phyloP scores from a whole-genome alignment of 2,113 vertebrate species.

The Psilopogon haemacephalus region DNA sequence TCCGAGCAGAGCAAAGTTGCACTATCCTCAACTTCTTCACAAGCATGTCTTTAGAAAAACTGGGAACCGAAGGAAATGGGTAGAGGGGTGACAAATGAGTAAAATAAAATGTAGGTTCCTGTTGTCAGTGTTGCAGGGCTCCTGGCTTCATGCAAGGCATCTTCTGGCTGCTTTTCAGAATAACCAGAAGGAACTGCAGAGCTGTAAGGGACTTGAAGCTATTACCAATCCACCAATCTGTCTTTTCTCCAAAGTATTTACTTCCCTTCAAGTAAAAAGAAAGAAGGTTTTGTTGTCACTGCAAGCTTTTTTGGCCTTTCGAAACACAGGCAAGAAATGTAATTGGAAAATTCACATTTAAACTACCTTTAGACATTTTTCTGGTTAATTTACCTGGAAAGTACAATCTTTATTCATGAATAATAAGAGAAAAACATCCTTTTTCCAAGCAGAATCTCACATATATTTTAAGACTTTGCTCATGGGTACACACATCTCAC shows the following conservation, averaged over 20 bases:
- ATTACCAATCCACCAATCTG: not conserved
- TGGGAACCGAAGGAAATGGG: not conserved
- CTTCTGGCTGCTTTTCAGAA: constrained; percentile 6
- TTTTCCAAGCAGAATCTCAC: not conserved
- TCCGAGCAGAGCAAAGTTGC: not conserved
- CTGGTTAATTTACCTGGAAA: not conserved
- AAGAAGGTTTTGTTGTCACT: not conserved
- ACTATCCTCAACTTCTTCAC: not conserved
- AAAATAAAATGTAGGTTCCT: not conserved
- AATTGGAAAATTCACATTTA: not conserved
- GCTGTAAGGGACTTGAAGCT: not conserved
- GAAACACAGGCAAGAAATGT: not conserved
- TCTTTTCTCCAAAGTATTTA: not conserved
- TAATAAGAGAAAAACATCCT: not conserved
- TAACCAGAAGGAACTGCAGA: not conserved
- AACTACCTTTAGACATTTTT: not conserved
- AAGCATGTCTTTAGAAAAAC: not conserved
- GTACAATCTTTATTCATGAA: not conserved
- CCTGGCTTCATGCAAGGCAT: not conserved
- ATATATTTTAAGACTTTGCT: not conserved
- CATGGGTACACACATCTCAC: not conserved
- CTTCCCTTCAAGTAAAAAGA: not conserved
- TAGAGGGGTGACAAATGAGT: not conserved
- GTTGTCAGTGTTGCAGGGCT: not conserved
- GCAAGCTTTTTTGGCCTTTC: not conserved